A percentile compares a stretch with the other conserved stretches of the same genome.
Conservation (phyloP, 2,113 vertebrate species). For the Menura novaehollandiae region DNA sequence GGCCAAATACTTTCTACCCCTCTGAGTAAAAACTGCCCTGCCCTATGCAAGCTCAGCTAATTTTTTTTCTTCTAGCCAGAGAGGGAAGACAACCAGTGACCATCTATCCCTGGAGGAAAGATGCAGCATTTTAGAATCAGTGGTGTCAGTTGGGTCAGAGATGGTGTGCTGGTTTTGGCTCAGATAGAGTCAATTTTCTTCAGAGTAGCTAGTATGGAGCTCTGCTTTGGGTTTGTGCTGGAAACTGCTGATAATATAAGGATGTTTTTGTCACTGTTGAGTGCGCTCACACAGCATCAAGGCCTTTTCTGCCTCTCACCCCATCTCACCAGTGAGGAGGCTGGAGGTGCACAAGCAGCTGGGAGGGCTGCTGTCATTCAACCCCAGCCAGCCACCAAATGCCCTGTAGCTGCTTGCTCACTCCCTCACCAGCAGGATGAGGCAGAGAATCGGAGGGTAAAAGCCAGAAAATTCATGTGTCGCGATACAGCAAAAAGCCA, state of each 20-base stretch:
- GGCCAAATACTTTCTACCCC: neutral
- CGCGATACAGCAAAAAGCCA: neutral
- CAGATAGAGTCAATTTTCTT: neutral
- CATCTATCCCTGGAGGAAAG: neutral
- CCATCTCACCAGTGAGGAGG: neutral
- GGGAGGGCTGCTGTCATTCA: neutral
- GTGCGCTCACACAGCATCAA: neutral
- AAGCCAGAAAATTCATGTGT: neutral
- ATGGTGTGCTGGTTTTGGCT: neutral
- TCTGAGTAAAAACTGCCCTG: neutral
- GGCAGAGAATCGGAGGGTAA: neutral
- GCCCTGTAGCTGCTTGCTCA: neutral
- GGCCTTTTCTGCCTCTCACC: neutral
- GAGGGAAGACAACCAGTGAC: neutral
- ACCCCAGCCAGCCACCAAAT: neutral
- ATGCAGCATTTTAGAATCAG: neutral
- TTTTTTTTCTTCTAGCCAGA: neutral
- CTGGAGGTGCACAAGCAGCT: neutral
- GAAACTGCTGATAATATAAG: neutral
- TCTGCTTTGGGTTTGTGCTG: neutral
- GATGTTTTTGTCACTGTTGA: neutral
- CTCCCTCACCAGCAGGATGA: neutral
- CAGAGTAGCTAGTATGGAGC: neutral
- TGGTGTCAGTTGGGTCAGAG: neutral
- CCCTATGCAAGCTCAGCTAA: neutral